These are phyloP conservation scores for Cantharis flavilabris DNA, from an alignment of 2,888 invertebrate genomes.

Conservation along the genomic window DNA sequence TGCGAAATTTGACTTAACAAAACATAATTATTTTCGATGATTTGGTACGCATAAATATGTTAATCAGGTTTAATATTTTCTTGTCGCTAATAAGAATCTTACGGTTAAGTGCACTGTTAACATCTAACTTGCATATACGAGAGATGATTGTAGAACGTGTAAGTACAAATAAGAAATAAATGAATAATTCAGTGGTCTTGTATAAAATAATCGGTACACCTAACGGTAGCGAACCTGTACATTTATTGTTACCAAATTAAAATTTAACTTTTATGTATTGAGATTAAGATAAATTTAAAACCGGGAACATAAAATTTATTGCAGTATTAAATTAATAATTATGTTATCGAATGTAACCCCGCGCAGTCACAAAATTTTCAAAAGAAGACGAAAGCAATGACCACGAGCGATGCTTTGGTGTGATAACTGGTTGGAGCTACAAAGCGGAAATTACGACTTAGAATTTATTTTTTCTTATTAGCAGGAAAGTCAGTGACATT, in stretches of 20 bases:
- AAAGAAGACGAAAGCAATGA: background rate
- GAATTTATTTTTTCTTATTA: too few species aligned
- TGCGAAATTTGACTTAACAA: background rate
- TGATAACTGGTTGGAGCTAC: background rate
- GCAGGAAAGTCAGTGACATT: too few species aligned
- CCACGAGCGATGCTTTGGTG: background rate
- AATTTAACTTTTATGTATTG: background rate
- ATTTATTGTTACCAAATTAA: background rate
- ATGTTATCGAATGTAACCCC: background rate
- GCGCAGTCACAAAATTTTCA: background rate
- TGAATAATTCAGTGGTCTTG: constrained; percentile 28
- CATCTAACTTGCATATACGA: constrained; percentile 10
- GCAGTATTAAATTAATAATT: background rate
- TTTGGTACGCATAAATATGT: background rate
- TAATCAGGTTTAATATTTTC: background rate
- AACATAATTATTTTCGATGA: background rate
- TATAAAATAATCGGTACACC: constrained; percentile 24
- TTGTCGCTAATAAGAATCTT: background rate
- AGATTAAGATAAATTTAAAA: background rate
- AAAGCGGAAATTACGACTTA: too few species aligned
- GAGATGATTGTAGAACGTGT: constrained; percentile 13
- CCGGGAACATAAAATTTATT: background rate
- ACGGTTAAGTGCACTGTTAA: background rate
- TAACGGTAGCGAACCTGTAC: constrained; percentile 21
- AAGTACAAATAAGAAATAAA: constrained; percentile 17